phyloP scores from a whole-genome alignment of 2,888 invertebrate genomes.

The Sclerodermus sp. region DNA sequence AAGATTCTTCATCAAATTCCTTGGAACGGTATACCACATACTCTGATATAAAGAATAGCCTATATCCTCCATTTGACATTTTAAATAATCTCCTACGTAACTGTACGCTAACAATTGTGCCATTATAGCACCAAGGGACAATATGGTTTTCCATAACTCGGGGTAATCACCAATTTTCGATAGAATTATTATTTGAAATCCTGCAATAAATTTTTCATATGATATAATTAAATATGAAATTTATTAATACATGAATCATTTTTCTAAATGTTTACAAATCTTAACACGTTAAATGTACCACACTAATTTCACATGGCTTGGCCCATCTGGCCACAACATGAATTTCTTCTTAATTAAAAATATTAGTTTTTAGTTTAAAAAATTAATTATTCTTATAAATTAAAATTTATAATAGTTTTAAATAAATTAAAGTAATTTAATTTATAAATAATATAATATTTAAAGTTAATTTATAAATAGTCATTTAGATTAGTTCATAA shows the following conservation, averaged over 20 bases:
- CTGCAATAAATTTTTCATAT: constrained; percentile 13
- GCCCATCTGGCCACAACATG: no score
- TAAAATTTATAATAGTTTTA: no score
- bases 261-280: no score
- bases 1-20: constrained; percentile 24
- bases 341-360: no score
- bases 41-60: constrained; percentile 28
- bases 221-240: not conserved
- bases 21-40: constrained; percentile 33
- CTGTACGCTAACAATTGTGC: constrained; percentile 31
- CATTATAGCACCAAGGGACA: constrained; percentile 26
- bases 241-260: not conserved
- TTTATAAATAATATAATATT: no score
- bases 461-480: no score
- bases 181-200: constrained; percentile 29
- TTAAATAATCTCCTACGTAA: constrained; percentile 35
- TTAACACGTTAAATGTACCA: no score
- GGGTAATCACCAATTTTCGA: constrained; percentile 19
- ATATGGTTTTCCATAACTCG: constrained; percentile 19
- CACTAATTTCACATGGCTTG: no score
- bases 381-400: no score
- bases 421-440: no score
- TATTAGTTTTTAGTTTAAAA: no score
- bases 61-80: constrained; percentile 29
- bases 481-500: no score